Percentiles rank a stretch among this genome's conserved stretches.
phyloP scores from a whole-genome alignment of 1,140 invertebrate species.

The Campoletis sonorensis region DNA sequence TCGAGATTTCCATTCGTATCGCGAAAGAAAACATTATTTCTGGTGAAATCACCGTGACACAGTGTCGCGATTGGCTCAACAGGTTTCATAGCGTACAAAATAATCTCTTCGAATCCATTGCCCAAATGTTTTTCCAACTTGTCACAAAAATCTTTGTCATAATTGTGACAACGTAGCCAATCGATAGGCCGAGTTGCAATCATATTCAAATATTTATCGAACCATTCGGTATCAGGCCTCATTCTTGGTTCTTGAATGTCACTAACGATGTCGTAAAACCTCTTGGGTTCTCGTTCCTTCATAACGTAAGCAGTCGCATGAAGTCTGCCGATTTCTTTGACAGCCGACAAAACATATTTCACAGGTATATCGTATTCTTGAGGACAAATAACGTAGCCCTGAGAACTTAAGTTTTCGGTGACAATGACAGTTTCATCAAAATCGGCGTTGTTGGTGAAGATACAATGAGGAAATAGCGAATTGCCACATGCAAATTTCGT shows the following conservation, averaged over 20 bases:
- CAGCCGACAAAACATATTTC: conserved; percentile 61
- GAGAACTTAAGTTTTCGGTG: conserved; percentile 61
- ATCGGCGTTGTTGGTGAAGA: conserved; percentile 43
- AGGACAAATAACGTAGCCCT: conserved; percentile 46
- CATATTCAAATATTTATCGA: neutral
- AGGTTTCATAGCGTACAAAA: conserved; percentile 40
- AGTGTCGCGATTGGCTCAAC: conserved; percentile 66
- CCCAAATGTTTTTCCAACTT: conserved; percentile 50
- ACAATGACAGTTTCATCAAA: conserved; percentile 55
- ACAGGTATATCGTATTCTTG: conserved; percentile 46
- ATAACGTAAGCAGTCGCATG: conserved; percentile 69
- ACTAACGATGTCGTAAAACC: conserved; percentile 62
- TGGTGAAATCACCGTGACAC: conserved; percentile 72
- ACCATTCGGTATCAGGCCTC: fast-evolving
- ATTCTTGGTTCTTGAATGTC: conserved; percentile 55
- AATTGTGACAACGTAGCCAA: conserved; percentile 46
- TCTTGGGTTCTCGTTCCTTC: conserved; percentile 59
- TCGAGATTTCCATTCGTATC: conserved; percentile 50
- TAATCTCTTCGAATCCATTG: conserved; percentile 42
- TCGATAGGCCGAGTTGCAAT: conserved; percentile 37
- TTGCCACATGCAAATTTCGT: conserved; percentile 15
- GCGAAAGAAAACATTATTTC: conserved; percentile 70
- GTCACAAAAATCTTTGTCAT: conserved; percentile 56
- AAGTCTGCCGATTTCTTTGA: conserved; percentile 68
- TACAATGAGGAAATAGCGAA: conserved; percentile 52